Base-by-base conservation (phyloP, 2,113 vertebrate genomes). In the Ia io region DNA sequence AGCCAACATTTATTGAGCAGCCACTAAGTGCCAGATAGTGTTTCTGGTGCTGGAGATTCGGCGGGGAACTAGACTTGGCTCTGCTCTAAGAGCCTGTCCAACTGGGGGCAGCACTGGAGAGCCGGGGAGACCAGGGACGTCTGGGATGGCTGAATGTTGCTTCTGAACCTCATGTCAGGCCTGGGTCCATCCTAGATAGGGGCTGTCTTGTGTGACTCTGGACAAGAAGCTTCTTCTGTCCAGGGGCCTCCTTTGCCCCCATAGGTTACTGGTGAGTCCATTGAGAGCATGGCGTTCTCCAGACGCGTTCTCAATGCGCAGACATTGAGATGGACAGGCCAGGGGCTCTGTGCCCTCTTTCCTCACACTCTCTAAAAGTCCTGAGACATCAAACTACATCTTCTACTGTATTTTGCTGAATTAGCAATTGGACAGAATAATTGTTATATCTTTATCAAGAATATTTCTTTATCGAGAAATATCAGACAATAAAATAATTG, bases 281-380 rank as follows among this genome's bases (percentile, higher is more conserved):
- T 61, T 20, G 63, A 92, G n/a, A 91, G 12, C 3, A 0, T 4
- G 30, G 25, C 9, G 20, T 6, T 40, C 37, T 22, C 4, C 23
- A 47, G 1, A 18, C 1, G 13, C 25, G 32, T 59, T 35, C n/a
- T 67, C 9, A 0, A 4, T 67, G 23, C 32, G 16, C 8, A 65
- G 51, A 82, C 32, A 18, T 1, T 9, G 49, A 30, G 44, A 23
- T 4, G 16, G 51, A 59, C 25, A 73, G 25, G 6, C 65, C 16
- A 13, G 35, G n/a, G 4, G 5, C 28, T 32, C 1, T 40, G 30
- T 23, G 28, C 51, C 4, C 0, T 13, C 11, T 32, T 42, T 9
- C 40, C 25, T 51, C 17, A 20, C 6, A 59, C 9, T 25, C 17
- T 59, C 20, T 67, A 6, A 6, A 84, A 61, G 40, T 16, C 49